Evolutionary conservation across 1,140 invertebrate species (phyloP).

Genomic region (Sitobion miscanthi): DNA sequence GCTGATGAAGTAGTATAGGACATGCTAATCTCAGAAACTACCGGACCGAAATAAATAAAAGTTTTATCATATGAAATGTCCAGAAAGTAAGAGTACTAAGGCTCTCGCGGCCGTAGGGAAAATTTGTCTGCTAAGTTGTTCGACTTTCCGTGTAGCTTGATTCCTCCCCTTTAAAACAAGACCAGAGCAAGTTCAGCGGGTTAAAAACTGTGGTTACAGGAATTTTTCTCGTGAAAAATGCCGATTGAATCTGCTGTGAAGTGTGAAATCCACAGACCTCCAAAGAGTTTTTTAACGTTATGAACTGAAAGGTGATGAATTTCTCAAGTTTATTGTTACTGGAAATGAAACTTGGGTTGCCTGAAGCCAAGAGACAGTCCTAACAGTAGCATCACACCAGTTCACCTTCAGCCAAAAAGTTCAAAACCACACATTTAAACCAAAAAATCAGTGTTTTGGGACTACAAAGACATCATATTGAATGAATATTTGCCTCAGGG

Average conservation of each 20-base stretch:
- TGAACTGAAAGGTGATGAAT: conserved; percentile 57
- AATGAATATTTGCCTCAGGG: conserved; percentile 57
- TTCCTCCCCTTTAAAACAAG: conserved; percentile 13
- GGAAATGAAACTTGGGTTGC: conserved; percentile 60
- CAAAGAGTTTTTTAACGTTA: conserved; percentile 57
- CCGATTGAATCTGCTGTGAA: conserved; percentile 18
- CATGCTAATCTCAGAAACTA: background rate
- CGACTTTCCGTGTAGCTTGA: too few species aligned
- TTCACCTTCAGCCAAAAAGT: conserved; percentile 57
- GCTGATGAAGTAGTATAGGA: background rate
- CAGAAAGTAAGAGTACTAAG: conserved; percentile 18
- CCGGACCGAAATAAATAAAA: background rate
- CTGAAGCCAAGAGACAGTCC: conserved; percentile 59
- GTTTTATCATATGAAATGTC: background rate
- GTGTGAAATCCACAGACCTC: conserved; percentile 47
- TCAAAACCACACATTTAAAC: conserved; percentile 45
- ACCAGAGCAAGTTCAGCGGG: background rate
- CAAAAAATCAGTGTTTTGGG: conserved; percentile 60
- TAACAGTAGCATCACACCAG: conserved; percentile 60
- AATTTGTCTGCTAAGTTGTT: background rate
- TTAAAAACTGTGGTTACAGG: conserved; percentile 21
- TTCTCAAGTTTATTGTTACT: conserved; percentile 59
- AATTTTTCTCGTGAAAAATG: conserved; percentile 32
- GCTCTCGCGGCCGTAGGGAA: background rate
- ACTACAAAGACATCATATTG: conserved; percentile 59